phyloP scores from a whole-genome alignment of 2,113 vertebrate genomes.

The Zosterops borbonicus region DNA sequence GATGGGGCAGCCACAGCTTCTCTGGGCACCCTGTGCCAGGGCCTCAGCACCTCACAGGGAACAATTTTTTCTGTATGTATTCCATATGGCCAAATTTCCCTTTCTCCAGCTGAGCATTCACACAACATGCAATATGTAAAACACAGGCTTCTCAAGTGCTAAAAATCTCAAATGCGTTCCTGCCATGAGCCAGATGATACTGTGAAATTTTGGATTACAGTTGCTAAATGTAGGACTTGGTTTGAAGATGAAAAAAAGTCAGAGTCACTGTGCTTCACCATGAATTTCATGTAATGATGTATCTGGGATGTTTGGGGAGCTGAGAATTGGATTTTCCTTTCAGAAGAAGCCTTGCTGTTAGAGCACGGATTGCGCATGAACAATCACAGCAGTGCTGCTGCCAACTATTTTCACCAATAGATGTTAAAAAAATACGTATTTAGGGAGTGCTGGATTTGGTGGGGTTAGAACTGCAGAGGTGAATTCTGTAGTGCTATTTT shows the following conservation, averaged over 20 bases:
- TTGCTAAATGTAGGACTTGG: not conserved
- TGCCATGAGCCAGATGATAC: not conserved
- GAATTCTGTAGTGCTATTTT: fast-evolving
- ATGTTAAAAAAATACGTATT: not conserved
- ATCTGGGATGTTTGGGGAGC: not conserved
- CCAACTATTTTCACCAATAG: not conserved
- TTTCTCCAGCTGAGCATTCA: not conserved
- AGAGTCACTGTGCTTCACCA: not conserved
- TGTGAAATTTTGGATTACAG: not conserved
- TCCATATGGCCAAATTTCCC: not conserved
- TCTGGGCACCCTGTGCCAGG: not conserved
- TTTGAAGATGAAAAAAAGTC: not conserved
- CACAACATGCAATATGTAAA: not conserved
- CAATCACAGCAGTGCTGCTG: fast-evolving
- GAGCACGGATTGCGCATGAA: not conserved
- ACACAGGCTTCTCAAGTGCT: not conserved
- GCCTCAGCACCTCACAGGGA: not conserved
- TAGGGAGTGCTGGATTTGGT: not conserved
- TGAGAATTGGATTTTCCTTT: not conserved
- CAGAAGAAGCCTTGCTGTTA: not conserved
- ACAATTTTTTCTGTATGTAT: not conserved
- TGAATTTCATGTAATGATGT: not conserved
- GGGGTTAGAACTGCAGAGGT: not conserved
- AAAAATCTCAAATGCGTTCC: not conserved
- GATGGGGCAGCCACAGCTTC: not conserved